Evolutionary conservation across 2,888 invertebrate genomes (phyloP).

Genomic region (Leptodirus hochenwartii): DNA sequence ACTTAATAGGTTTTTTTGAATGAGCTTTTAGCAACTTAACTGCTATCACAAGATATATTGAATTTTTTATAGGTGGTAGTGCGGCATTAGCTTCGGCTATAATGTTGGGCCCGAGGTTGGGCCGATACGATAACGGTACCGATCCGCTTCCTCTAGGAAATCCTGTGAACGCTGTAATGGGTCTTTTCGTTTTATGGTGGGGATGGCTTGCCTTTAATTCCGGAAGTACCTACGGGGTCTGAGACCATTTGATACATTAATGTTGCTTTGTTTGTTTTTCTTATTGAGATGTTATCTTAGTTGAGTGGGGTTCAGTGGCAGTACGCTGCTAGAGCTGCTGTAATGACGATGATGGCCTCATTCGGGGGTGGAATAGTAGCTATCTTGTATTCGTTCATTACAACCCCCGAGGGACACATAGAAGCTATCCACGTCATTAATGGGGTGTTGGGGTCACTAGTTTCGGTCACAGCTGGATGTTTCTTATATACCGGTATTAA

Average conservation of each 20-base stretch:
- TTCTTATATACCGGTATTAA: constrained; percentile 48
- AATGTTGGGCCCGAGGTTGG: constrained; percentile 77
- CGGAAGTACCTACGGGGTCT: constrained; percentile 68
- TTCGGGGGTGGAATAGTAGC: constrained; percentile 75
- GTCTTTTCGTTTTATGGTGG: constrained; percentile 90
- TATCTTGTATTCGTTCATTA: constrained; percentile 40
- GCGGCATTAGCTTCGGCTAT: constrained; percentile 74
- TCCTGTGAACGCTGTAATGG: constrained; percentile 82
- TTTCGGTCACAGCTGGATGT: constrained; percentile 77
- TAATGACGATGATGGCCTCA: constrained; percentile 79
- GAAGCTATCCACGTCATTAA: constrained; percentile 78
- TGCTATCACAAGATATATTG: neutral
- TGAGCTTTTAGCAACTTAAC: constrained; percentile 3
- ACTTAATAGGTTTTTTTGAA: constrained; percentile 49
- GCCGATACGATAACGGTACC: constrained; percentile 61
- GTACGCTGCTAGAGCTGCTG: constrained; percentile 76
- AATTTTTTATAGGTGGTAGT: constrained; percentile 34
- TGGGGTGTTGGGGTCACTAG: constrained; percentile 71
- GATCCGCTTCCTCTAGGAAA: constrained; percentile 64
- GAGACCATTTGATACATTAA: constrained; percentile 11
- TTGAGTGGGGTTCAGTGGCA: constrained; percentile 78
- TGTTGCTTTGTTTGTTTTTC: neutral
- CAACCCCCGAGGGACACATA: constrained; percentile 49
- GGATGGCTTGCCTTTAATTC: constrained; percentile 94
- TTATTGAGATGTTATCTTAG: constrained; percentile 16